Base-by-base conservation (phyloP, 2,113 vertebrate species). In the Gallinago paraguaiae region DNA sequence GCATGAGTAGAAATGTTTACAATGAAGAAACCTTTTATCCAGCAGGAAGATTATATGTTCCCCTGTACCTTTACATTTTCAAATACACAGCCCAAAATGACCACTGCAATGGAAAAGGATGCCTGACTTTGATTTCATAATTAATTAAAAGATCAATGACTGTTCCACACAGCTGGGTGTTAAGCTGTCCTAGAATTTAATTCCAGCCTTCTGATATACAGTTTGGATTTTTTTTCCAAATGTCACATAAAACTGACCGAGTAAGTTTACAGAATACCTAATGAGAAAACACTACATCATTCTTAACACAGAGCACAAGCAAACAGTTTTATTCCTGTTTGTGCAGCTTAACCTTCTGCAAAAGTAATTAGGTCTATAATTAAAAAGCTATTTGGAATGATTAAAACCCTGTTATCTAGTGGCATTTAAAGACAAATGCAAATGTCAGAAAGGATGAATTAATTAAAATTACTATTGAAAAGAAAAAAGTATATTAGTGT, bases 371-470 rank as follows among this genome's bases (percentile, higher is more conserved):
- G 96, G 82, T 96, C 95, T 98, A 83, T 98, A 98, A 98, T 98
- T 98, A 98, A 98, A 98, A 98, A 97, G 97, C 98, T 98, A 98
- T 98, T 98, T 98, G 94, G 95, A 97, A 97, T 98, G 97, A 98
- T 98, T 98, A 98, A 98, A 98, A 74, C 83, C 84, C 89, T 97
- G 97, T 98, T 98, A 98, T 97, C 97, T 97, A 92, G 93, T 98
- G 98, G 96, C 98, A 98, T 98, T 98, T 98, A 98, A 98, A 97
- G 98, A 98, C 97, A 98, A 98, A 98, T 97, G 97, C 92, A 98
- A 98, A 98, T 98, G 98, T 98, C 98, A 98, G 97, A 97, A 97
- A 97, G 95, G 95, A 98, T 97, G 95, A 97, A 97, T 98, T 97
- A 97, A 98, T 98, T 98, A 98, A 97, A 98, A 97, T 97, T 94